Conservation (phyloP, 1,140 invertebrate species). For the Chymomyza costata region DNA sequence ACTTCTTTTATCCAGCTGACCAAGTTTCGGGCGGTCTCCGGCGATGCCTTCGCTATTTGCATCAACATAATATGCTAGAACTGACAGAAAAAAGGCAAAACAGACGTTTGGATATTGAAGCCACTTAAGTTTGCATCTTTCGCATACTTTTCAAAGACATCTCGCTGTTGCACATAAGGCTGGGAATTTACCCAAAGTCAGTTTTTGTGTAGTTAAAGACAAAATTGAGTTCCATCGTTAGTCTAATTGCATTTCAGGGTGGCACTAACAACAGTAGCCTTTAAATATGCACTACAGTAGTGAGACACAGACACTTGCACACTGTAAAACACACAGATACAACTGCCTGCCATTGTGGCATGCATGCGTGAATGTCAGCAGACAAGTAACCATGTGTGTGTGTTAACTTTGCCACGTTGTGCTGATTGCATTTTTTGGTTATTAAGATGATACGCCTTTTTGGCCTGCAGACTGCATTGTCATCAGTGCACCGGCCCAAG, state of each 20-base stretch:
- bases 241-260: slow-evolving; percentile 65
- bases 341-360: slow-evolving; percentile 27
- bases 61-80: too few relatives aligned
- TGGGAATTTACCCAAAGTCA: too few relatives aligned
- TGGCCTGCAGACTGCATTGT: slow-evolving; percentile 24
- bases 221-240: slow-evolving; percentile 71
- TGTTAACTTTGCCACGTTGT: too few relatives aligned
- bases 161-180: too few relatives aligned
- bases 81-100: too few relatives aligned
- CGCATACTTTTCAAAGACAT: too few relatives aligned
- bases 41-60: too few relatives aligned
- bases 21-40: too few relatives aligned
- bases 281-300: too few relatives aligned
- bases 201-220: slow-evolving; percentile 66
- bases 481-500: slow-evolving; percentile 8
- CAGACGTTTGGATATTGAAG: too few relatives aligned
- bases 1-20: too few relatives aligned
- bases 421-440: slow-evolving; percentile 68
- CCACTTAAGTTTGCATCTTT: too few relatives aligned
- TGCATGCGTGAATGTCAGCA: slow-evolving; percentile 52
- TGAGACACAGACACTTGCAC: slow-evolving; percentile 36
- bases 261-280: slow-evolving; percentile 27
- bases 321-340: slow-evolving; percentile 10
- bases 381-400: slow-evolving; percentile 26
- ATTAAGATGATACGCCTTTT: slow-evolving; percentile 59